Conservation (phyloP, 2,888 invertebrate genomes). For the Melieria crassipennis region DNA sequence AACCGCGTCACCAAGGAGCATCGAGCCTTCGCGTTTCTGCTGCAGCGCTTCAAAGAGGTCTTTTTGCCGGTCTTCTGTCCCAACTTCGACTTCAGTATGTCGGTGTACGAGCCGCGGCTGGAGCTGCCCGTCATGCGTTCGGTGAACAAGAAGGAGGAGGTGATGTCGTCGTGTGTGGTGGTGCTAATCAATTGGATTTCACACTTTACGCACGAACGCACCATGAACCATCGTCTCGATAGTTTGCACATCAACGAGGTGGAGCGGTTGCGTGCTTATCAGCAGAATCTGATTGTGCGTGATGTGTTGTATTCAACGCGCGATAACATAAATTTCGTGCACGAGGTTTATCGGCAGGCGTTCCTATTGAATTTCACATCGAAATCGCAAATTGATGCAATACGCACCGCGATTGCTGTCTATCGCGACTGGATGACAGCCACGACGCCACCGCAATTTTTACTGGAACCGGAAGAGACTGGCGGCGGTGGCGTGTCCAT, state of each 20-base stretch:
- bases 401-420: slow-evolving; percentile 87
- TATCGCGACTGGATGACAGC: slow-evolving; percentile 97
- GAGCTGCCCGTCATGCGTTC: slow-evolving; percentile 78
- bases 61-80: slow-evolving; percentile 93
- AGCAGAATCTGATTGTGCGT: slow-evolving; percentile 75
- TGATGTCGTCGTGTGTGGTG: slow-evolving; percentile 78
- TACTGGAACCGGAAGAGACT: slow-evolving; percentile 74
- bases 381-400: slow-evolving; percentile 82
- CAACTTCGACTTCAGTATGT: slow-evolving; percentile 81
- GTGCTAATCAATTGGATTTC: slow-evolving; percentile 91
- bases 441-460: slow-evolving; percentile 81
- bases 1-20: slow-evolving; percentile 80
- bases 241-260: slow-evolving; percentile 62
- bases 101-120: slow-evolving; percentile 84
- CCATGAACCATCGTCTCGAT: slow-evolving; percentile 58
- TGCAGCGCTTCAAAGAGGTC: slow-evolving; percentile 90
- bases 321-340: slow-evolving; percentile 93
- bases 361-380: slow-evolving; percentile 84
- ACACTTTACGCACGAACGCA: slow-evolving; percentile 80
- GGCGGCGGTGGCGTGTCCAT: slow-evolving; percentile 38
- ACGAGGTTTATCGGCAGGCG: slow-evolving; percentile 93
- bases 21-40: slow-evolving; percentile 87
- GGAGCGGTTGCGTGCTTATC: slow-evolving; percentile 60
- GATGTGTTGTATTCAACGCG: slow-evolving; percentile 87
- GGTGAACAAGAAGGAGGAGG: slow-evolving; percentile 72